Percentiles rank a stretch among this genome's conserved stretches.
phyloP scores from a whole-genome alignment of 2,113 vertebrate genomes.

The Podarcis cretensis region DNA sequence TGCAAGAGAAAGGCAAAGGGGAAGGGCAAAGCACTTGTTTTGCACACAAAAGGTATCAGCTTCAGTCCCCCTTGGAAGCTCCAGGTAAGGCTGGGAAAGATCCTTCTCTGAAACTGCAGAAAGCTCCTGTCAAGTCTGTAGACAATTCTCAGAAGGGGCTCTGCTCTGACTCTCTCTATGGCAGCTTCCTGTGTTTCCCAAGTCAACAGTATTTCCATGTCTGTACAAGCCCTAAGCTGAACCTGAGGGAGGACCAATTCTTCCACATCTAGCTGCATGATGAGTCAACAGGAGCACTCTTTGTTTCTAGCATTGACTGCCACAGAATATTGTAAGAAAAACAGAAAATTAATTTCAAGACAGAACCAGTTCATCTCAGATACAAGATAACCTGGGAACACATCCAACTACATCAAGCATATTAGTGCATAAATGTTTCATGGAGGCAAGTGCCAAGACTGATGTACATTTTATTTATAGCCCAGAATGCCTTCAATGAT shows the following conservation, averaged over 20 bases:
- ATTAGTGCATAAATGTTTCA: conserved; percentile 64
- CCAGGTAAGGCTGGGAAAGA: no score
- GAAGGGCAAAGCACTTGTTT: not conserved
- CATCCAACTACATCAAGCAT: conserved; percentile 57
- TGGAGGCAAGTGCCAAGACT: conserved; percentile 57
- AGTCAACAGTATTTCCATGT: not conserved
- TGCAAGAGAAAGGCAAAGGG: not conserved
- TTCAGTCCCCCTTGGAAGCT: no score
- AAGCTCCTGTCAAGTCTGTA: not conserved
- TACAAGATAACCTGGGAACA: conserved; percentile 49
- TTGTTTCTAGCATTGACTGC: not conserved
- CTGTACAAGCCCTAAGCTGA: not conserved
- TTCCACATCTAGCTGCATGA: conserved; percentile 14
- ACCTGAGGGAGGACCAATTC: not conserved
- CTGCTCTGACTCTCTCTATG: not conserved
- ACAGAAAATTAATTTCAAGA: conserved; percentile 44
- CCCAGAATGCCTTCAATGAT: not conserved
- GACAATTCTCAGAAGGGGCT: no score
- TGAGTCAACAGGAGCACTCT: conserved; percentile 7
- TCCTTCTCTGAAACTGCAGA: no score
- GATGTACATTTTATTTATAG: conserved; percentile 65
- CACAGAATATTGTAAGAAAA: conserved; percentile 10
- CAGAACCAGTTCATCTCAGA: conserved; percentile 45
- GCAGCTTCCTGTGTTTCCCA: not conserved
- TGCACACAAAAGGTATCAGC: not conserved